Base-by-base conservation (phyloP, 64 coral and sea anemone species). In the Trachythela sp. region DNA sequence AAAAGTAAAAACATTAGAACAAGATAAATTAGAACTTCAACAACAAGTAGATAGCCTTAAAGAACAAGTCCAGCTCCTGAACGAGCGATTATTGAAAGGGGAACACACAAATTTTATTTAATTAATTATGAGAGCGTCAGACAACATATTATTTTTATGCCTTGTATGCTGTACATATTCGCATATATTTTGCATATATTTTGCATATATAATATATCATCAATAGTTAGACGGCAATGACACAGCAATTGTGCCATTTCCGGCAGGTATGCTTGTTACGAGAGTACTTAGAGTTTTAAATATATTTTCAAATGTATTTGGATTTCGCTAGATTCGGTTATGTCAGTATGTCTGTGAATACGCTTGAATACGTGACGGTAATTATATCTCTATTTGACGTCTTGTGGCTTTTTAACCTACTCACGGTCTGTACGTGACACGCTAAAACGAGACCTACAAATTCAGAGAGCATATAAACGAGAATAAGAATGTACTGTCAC, bases 1-100 rank as follows among this genome's bases (percentile, higher is more conserved):
- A 80, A 80, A 80, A 39, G 75, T 80, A 15, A 80, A 80, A 39
- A 80, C 33, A 34, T 36, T 80, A 80, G 75, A 80, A 80, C 9
- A 39, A 11, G 75, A 80, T 11, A 80, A 80, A 37, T 13, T 80
- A 30, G 75, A 35, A 5, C 75, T 80, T 30, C 75, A 80, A 36
- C 75, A 80, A 80, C 33, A 80, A 37, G 75, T 80, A 14, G 31
- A 39, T 22, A 34, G 37, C 15, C 75, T 80, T 35, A 80, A 80
- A 39, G 20, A 37, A 11, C 75, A 80, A 80, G 33, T 80, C 15
- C 37, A 35, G 15, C 37, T 80, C 30, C 30, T 80, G 30, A 39
- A 80, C 31, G 37, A 39, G 26, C 26, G 75, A 13, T 8, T 77
- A 34, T 59, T 64, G 22, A 64, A 64, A 64, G 13, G 5, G 7